Percentiles rank a stretch among this genome's conserved stretches.
Conservation (phyloP, 2,113 vertebrate species). For the Etheostoma spectabile region DNA sequence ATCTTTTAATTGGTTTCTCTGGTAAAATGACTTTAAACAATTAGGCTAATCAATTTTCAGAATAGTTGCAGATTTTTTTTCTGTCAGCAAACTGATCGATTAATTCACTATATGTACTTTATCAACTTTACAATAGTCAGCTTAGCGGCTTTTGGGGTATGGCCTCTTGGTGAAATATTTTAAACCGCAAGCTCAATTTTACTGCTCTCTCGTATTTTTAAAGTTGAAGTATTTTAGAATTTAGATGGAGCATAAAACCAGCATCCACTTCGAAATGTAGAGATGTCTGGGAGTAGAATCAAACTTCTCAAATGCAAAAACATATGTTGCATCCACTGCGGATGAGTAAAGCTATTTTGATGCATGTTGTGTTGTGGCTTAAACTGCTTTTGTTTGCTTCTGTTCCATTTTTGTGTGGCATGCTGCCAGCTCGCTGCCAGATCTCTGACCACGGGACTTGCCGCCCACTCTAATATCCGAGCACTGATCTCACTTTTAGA, state of each 20-base stretch:
- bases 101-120: not conserved
- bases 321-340: not conserved
- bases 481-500: constrained; percentile 34
- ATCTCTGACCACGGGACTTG: constrained; percentile 36
- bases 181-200: not conserved
- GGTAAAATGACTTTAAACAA: not conserved
- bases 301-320: constrained; percentile 22
- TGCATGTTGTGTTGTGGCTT: constrained; percentile 32
- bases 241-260: constrained; percentile 22
- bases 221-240: constrained; percentile 3
- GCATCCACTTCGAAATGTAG: constrained; percentile 14
- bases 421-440: constrained; percentile 38
- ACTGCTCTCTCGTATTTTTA: constrained; percentile 12
- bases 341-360: constrained; percentile 33
- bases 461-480: constrained; percentile 42
- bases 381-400: constrained; percentile 54
- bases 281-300: constrained; percentile 29
- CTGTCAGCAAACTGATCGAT: not conserved
- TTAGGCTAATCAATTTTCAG: not conserved
- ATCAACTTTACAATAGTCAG: constrained; percentile 7
- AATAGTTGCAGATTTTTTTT: not conserved
- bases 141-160: not conserved
- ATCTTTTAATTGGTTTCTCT: not conserved
- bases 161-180: not conserved
- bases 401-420: constrained; percentile 44